Evolutionary conservation across 37 sponge, comb jelly and placozoan genomes (phyloP).

Genomic region (Beroe forskalii): DNA sequence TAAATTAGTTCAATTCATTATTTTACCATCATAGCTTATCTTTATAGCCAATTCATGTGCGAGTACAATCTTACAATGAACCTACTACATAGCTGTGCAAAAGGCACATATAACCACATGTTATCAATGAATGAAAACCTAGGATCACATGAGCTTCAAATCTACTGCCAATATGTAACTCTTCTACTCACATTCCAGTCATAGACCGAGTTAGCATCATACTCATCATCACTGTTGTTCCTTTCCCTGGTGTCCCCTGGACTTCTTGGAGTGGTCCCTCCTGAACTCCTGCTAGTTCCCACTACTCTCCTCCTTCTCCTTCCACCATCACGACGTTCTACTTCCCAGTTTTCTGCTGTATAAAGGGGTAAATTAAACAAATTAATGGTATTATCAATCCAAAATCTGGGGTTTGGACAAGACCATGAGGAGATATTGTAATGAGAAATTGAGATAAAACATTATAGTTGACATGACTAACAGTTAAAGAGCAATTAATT

Average conservation of each 20-base stretch:
- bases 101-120: too few relatives aligned
- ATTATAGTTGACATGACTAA: neutral
- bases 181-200: constrained; percentile 60
- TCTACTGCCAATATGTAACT: too few relatives aligned
- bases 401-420: neutral
- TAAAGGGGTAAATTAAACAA: too few relatives aligned
- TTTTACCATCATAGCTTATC: too few relatives aligned
- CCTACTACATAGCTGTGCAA: too few relatives aligned
- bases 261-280: neutral
- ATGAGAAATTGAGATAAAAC: neutral
- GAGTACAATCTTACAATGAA: too few relatives aligned
- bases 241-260: constrained; percentile 22
- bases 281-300: neutral
- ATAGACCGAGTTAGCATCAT: constrained; percentile 22
- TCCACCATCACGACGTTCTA: constrained; percentile 30
- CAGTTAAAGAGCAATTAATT: neutral
- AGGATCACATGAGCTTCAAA: too few relatives aligned
- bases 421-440: neutral
- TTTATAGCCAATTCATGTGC: too few relatives aligned
- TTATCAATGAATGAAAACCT: too few relatives aligned
- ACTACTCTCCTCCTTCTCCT: constrained; percentile 24
- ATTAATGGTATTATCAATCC: too few relatives aligned
- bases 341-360: constrained; percentile 7
- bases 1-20: too few relatives aligned
- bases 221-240: constrained; percentile 65